Conservation (phyloP, 2,888 invertebrate genomes). For the Pyrochroa serraticornis region DNA sequence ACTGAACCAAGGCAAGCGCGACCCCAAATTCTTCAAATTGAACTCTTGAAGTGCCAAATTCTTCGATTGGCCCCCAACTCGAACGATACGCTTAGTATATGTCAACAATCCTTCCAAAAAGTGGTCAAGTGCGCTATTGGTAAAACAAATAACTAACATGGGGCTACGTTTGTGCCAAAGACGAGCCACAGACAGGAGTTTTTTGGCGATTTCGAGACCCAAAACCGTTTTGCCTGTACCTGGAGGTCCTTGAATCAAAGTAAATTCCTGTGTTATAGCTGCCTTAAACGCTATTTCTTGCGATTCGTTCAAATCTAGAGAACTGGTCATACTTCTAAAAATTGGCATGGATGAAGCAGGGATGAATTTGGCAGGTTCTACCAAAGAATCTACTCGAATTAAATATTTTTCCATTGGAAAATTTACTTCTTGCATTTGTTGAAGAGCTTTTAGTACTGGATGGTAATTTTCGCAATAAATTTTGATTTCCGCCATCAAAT, state of each 20-base stretch:
- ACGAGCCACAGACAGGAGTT: slow-evolving; percentile 65
- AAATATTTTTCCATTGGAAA: slow-evolving; percentile 75
- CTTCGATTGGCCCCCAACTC: slow-evolving; percentile 74
- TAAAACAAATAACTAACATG: slow-evolving; percentile 80
- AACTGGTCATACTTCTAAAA: slow-evolving; percentile 27
- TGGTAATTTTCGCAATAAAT: slow-evolving; percentile 84
- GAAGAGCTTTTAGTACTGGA: slow-evolving; percentile 73
- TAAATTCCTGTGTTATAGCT: slow-evolving; percentile 74
- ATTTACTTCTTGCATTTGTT: slow-evolving; percentile 61
- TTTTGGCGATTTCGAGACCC: slow-evolving; percentile 75
- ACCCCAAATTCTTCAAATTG: slow-evolving; percentile 51
- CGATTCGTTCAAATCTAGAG: slow-evolving; percentile 64
- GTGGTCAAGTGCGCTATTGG: slow-evolving; percentile 87
- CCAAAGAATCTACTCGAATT: slow-evolving; percentile 59
- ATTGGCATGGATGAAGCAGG: slow-evolving; percentile 19
- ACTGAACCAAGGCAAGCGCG: too few relatives aligned
- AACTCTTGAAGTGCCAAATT: slow-evolving; percentile 63
- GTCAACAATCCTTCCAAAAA: slow-evolving; percentile 74
- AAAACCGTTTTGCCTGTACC: slow-evolving; percentile 87
- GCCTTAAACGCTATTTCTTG: slow-evolving; percentile 72
- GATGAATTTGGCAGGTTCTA: slow-evolving; percentile 54
- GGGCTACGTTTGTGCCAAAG: slow-evolving; percentile 61
- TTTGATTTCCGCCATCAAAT: slow-evolving; percentile 76
- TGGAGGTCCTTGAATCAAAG: slow-evolving; percentile 85
- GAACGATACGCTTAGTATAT: slow-evolving; percentile 66